Evolutionary conservation across 2,113 vertebrate species (phyloP).

Genomic region (Nycticorax nycticorax): DNA sequence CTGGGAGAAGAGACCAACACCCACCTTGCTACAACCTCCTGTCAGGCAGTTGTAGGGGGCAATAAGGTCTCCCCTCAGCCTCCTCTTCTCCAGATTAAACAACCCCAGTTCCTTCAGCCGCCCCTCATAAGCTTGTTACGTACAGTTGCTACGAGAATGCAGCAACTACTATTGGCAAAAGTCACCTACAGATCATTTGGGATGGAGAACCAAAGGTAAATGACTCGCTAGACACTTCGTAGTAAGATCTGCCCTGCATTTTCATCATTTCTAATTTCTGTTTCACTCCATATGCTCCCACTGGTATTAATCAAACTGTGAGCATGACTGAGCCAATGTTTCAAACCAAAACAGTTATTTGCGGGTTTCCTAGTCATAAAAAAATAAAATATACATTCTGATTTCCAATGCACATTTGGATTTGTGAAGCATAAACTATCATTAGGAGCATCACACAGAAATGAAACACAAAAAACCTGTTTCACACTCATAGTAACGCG

Average conservation of each 20-base stretch:
- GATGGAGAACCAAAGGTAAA: not conserved
- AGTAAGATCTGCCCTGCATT: not conserved
- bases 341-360: not conserved
- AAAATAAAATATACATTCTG: not conserved
- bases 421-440: not conserved
- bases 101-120: no score
- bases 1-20: no score
- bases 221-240: rapidly evolving
- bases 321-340: not conserved
- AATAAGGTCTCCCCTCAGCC: no score
- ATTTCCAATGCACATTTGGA: not conserved
- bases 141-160: not conserved
- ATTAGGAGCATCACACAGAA: not conserved
- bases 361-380: not conserved
- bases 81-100: no score
- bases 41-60: no score
- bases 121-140: not conserved
- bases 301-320: slow-evolving; percentile 9
- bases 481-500: not conserved
- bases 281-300: not conserved
- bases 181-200: not conserved
- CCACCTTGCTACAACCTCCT: no score
- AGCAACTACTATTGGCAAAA: not conserved
- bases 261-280: not conserved
- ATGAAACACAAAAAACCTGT: not conserved